phyloP scores from a whole-genome alignment of 2,888 invertebrate genomes.

The Steinernema carpocapsae region DNA sequence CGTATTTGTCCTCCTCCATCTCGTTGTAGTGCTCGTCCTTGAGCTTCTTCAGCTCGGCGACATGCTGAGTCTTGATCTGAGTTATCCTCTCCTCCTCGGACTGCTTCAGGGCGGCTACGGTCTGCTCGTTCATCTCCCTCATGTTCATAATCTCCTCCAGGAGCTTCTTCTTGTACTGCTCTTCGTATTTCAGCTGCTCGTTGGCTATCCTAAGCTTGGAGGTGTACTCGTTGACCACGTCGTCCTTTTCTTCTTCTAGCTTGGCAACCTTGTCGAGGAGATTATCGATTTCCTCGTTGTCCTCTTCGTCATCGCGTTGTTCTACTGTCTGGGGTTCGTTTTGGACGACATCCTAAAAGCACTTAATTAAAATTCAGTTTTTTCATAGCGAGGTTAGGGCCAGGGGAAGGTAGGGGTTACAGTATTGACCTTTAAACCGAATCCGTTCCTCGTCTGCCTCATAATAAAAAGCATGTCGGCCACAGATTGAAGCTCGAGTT shows the following conservation, averaged over 20 bases:
- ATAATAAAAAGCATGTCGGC: conserved; percentile 13
- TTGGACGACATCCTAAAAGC: conserved; percentile 22
- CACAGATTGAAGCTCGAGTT: conserved; percentile 5
- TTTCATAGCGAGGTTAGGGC: neutral
- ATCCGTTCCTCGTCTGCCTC: neutral
- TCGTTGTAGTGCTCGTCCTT: conserved; percentile 57
- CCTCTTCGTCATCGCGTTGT: neutral
- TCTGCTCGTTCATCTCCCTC: conserved; percentile 51
- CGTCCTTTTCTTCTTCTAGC: conserved; percentile 39
- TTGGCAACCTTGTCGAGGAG: conserved; percentile 30
- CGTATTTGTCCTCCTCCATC: conserved; percentile 65
- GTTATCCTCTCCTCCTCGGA: conserved; percentile 59
- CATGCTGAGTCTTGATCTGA: conserved; percentile 54
- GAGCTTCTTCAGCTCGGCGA: conserved; percentile 53
- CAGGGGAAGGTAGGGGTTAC: neutral
- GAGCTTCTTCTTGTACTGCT: conserved; percentile 49
- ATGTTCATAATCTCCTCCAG: conserved; percentile 59
- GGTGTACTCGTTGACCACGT: conserved; percentile 36
- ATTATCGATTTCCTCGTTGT: neutral
- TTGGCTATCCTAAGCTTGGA: conserved; percentile 46
- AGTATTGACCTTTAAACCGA: neutral
- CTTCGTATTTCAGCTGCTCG: conserved; percentile 59
- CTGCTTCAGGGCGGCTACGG: conserved; percentile 50
- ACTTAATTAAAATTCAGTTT: neutral
- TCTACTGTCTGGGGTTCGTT: neutral